These are phyloP conservation scores for Macaca nemestrina DNA, from an alignment of 2,113 vertebrate genomes.

Conservation along the genomic window DNA sequence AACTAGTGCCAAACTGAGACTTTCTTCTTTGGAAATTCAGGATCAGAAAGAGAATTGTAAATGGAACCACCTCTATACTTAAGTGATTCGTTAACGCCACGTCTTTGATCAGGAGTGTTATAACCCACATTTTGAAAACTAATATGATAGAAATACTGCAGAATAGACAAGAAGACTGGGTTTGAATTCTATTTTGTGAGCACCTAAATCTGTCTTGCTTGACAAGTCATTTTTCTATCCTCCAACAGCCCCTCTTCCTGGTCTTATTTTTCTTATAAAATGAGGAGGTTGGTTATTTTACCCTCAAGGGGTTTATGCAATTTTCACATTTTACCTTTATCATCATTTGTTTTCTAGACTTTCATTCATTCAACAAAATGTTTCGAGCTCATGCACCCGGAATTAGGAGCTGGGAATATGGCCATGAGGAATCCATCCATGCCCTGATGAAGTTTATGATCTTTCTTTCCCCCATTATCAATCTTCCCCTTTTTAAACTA, in stretches of 20 bases:
- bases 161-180: neutral
- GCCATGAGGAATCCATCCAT: neutral
- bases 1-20: neutral
- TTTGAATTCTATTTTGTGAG: neutral
- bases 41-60: conserved; percentile 10
- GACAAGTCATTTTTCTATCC: neutral
- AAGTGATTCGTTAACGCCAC: neutral
- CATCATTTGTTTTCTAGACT: neutral
- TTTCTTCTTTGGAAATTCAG: neutral
- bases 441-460: neutral
- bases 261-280: conserved; percentile 6
- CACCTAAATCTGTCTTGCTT: neutral
- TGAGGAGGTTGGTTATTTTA: neutral
- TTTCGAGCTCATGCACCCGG: neutral
- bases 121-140: neutral
- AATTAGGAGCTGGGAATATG: neutral
- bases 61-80: neutral
- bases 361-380: neutral
- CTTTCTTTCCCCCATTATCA: neutral
- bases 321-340: neutral
- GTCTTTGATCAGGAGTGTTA: neutral
- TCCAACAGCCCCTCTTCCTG: accelerated
- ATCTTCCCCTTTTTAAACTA: neutral
- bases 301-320: neutral
- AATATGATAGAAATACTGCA: neutral